Percentiles rank a stretch among this genome's conserved stretches.
Evolutionary conservation across 1,140 invertebrate species (phyloP).

Genomic region (Lethrus apterus): DNA sequence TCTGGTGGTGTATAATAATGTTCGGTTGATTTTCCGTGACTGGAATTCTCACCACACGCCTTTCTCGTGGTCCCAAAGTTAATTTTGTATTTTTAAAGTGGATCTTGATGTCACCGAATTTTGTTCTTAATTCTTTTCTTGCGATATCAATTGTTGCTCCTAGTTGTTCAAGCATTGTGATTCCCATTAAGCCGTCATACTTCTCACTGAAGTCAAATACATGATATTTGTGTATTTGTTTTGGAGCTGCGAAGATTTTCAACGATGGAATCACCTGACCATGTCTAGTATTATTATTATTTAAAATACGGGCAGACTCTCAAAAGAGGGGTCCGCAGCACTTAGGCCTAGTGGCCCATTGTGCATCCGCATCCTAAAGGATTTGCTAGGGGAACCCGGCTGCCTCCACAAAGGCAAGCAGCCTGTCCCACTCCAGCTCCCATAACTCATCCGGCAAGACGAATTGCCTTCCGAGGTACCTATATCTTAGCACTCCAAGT

Average conservation of each 20-base stretch:
- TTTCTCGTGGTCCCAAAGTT: constrained; percentile 4
- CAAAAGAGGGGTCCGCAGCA: no score
- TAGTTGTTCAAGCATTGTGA: constrained; percentile 2
- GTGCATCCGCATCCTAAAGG: no score
- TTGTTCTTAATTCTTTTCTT: neutral
- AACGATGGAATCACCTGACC: neutral
- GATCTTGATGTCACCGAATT: constrained; percentile 3
- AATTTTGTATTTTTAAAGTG: constrained; percentile 1
- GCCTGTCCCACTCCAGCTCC: no score
- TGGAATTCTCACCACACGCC: constrained; percentile 5
- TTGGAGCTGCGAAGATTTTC: constrained; percentile 1
- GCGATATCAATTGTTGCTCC: constrained; percentile 2
- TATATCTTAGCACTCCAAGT: no score
- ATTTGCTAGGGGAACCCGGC: no score
- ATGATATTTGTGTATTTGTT: neutral
- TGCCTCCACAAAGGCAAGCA: no score
- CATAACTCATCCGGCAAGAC: no score
- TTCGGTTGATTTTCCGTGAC: neutral
- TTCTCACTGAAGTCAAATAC: constrained; percentile 3
- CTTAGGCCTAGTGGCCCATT: no score
- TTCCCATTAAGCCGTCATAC: neutral
- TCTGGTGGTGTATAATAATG: constrained; percentile 4
- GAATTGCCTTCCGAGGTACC: no score
- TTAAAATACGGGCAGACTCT: no score
- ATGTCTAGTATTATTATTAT: no score